Percentiles rank a stretch among this genome's conserved stretches.
These are phyloP conservation scores for Micoletzkya japonica DNA, from an alignment of 2,888 invertebrate species.

Conservation along the genomic window DNA sequence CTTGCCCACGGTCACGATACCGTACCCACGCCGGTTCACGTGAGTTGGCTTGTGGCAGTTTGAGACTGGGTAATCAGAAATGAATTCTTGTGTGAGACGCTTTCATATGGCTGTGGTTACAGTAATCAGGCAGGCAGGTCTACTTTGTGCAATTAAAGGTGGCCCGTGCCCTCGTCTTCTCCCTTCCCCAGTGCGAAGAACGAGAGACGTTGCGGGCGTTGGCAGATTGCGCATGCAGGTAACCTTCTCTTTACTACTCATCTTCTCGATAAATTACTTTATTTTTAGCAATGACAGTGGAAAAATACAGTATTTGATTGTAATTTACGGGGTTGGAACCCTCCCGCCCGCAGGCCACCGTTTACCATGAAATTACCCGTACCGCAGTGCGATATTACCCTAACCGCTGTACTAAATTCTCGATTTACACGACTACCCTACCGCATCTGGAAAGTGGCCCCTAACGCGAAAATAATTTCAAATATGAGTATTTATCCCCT, in stretches of 20 bases:
- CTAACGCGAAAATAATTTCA: too few species aligned
- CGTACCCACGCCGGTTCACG: constrained; percentile 45
- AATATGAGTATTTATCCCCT: too few species aligned
- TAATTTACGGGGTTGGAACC: too few species aligned
- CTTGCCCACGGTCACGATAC: constrained; percentile 38
- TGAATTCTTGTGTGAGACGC: not conserved
- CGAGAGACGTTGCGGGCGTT: constrained; percentile 4
- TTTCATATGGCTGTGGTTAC: not conserved
- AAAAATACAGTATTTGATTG: not conserved
- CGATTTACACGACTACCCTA: too few species aligned
- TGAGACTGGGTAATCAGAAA: not conserved
- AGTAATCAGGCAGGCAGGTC: not conserved
- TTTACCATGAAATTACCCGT: too few species aligned
- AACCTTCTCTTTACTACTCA: not conserved
- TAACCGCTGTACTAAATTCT: too few species aligned
- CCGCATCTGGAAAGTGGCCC: too few species aligned
- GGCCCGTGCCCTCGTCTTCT: constrained; percentile 25
- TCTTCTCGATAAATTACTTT: not conserved
- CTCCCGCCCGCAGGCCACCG: too few species aligned
- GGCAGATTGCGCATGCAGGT: constrained; percentile 12
- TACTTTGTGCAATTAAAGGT: constrained; percentile 24
- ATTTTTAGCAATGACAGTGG: not conserved
- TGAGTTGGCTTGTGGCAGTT: constrained; percentile 18
- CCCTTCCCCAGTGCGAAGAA: not conserved
- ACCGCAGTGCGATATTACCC: too few species aligned